These are phyloP conservation scores for Leptinotarsa texana DNA, from an alignment of 1,140 invertebrate genomes.

Conservation along the genomic window DNA sequence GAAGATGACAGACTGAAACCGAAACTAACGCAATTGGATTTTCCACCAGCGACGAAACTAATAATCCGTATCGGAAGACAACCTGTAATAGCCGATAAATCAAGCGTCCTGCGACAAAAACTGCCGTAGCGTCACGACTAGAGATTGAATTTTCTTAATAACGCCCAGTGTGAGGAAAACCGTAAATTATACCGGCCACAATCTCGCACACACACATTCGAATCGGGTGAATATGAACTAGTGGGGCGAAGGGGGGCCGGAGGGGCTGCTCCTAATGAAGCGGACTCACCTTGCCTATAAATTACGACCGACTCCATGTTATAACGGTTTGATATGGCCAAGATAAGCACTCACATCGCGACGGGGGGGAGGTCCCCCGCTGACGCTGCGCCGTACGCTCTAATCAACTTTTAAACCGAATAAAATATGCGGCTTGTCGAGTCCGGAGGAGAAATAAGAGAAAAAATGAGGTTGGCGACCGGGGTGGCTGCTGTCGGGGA, in stretches of 20 bases:
- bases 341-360: conserved; percentile 54
- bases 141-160: conserved; percentile 1
- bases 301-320: conserved; percentile 55
- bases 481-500: background rate
- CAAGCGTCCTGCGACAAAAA: background rate
- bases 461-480: background rate
- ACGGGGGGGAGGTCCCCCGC: conserved; percentile 52
- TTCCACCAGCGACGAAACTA: too few species aligned
- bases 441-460: background rate
- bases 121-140: background rate
- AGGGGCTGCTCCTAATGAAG: conserved; percentile 53
- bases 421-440: conserved; percentile 46
- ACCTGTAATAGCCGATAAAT: conserved; percentile 3
- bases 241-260: conserved; percentile 29
- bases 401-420: conserved; percentile 54
- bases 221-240: conserved; percentile 38
- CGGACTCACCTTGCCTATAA: conserved; percentile 55
- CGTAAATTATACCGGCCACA: conserved; percentile 23
- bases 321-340: conserved; percentile 55
- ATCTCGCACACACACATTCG: conserved; percentile 20
- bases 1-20: too few species aligned
- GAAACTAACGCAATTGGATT: too few species aligned
- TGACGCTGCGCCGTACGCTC: conserved; percentile 50
- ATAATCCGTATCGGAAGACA: background rate
- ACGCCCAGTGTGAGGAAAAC: conserved; percentile 16